Base-by-base conservation (phyloP, 2,797 vertebrate species). In the Scleropages formosus region DNA sequence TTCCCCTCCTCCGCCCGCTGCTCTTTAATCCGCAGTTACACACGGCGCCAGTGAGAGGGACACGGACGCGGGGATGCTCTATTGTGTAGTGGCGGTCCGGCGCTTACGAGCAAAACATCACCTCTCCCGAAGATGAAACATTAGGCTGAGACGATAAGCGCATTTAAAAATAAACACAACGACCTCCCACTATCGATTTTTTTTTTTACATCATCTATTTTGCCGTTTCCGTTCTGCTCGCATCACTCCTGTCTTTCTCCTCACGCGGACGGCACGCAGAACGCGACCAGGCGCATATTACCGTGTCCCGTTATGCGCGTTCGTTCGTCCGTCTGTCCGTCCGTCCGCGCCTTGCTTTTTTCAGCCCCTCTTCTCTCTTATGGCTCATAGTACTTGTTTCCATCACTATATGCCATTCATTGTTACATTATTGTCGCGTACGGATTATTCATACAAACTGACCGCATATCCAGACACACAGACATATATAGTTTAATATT, bases 21-120 rank as follows among this genome's bases (percentile, higher is more conserved):
- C 73, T 66, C 71, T 77, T 85, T 90, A 90, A 90, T 90, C 90
- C 87, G 86, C 89, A 88, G 87, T 90, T 91, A 89, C 90, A 87
- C 86, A 82, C 88, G 83, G 85, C 81, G 86, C 73, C 85, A 77
- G 84, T 76, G 86, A 78, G 46, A 56, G 49, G n/a, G n/a, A n/a
- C n/a, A n/a, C n/a, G n/a, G n/a, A n/a, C n/a, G n/a, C n/a, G n/a
- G n/a, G n/a, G n/a, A 71, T 80, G 82, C 82, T 87, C 90, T 83
- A 88, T 92, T 92, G 91, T 91, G 90, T 86, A 70, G 84, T 81
- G 22, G 73, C 77, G 72, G 80, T 71, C 81, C 53, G 58, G 75
- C 49, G 51, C 73, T 61, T 60, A 75, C 65, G 59, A 61, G 51
- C 65, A 61, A 22, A 26, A n/a, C 67, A 47, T 75, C 67, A 16